phyloP scores from a whole-genome alignment of 2,888 invertebrate species.

The Coleophora deauratella region DNA sequence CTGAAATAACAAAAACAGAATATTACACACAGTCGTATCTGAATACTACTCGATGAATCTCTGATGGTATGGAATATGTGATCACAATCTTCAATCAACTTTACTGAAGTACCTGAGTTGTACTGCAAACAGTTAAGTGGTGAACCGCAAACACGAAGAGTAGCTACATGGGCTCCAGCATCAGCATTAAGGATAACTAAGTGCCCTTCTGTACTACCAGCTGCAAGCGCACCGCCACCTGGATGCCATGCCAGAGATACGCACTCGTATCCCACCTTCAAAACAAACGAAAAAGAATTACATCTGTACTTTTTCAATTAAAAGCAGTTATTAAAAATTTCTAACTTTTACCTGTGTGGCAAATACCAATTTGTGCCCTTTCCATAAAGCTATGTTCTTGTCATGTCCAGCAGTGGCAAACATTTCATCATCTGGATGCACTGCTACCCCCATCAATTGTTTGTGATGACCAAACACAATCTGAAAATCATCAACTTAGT shows the following conservation, averaged over 20 bases:
- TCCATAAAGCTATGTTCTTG: slow-evolving; percentile 92
- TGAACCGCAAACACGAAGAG: slow-evolving; percentile 89
- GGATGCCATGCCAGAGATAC: slow-evolving; percentile 91
- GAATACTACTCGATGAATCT: no score
- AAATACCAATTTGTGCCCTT: slow-evolving; percentile 90
- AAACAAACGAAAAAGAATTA: neutral
- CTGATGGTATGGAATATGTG: no score
- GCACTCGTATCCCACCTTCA: slow-evolving; percentile 87
- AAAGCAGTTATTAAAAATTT: no score
- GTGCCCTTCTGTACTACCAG: slow-evolving; percentile 93
- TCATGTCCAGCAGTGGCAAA: slow-evolving; percentile 95
- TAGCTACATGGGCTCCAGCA: slow-evolving; percentile 88
- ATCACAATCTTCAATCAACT: no score
- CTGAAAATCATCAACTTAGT: slow-evolving; percentile 36
- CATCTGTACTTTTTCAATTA: no score
- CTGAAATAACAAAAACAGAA: slow-evolving; percentile 54
- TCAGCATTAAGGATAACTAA: slow-evolving; percentile 89
- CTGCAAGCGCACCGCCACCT: slow-evolving; percentile 88
- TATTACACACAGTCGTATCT: no score
- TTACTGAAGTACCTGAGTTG: slow-evolving; percentile 84
- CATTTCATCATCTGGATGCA: slow-evolving; percentile 92
- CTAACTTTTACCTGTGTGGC: slow-evolving; percentile 79
- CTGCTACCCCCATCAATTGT: slow-evolving; percentile 89
- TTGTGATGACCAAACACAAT: slow-evolving; percentile 92
- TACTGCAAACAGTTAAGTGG: slow-evolving; percentile 90